Conservation (phyloP, 2,113 vertebrate genomes). For the Thomomys bottae region DNA sequence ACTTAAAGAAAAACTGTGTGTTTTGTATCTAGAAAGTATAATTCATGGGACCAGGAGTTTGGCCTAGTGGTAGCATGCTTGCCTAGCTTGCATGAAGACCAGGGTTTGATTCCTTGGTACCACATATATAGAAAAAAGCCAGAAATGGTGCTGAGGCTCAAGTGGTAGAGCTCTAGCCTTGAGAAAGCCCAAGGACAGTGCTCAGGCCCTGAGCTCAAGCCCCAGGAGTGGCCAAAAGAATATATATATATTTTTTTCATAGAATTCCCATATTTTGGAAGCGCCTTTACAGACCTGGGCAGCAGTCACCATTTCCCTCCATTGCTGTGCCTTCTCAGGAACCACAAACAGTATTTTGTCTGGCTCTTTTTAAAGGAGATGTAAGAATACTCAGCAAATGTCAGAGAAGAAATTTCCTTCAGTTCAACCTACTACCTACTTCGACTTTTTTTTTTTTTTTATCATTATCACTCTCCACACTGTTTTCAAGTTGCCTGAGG, state of each 20-base stretch:
- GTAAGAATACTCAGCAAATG: slow-evolving; percentile 24
- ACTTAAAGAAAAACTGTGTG: background rate
- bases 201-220: too few species aligned
- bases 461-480: slow-evolving; percentile 67
- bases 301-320: background rate
- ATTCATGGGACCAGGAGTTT: too few species aligned
- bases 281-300: background rate
- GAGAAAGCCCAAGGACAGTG: too few species aligned
- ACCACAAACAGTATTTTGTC: background rate
- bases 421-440: slow-evolving; percentile 34
- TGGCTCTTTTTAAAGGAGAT: background rate
- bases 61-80: too few species aligned
- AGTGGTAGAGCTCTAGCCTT: too few species aligned
- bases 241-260: too few species aligned
- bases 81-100: too few species aligned
- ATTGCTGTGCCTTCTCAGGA: background rate
- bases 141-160: too few species aligned
- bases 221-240: too few species aligned
- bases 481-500: slow-evolving; percentile 55
- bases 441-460: slow-evolving; percentile 31
- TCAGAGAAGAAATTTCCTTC: background rate
- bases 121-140: too few species aligned
- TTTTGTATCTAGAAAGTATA: background rate
- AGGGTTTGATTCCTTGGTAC: too few species aligned
- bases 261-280: background rate